Conservation (phyloP, 2,888 invertebrate species). For the Latrodectus hesperus region DNA sequence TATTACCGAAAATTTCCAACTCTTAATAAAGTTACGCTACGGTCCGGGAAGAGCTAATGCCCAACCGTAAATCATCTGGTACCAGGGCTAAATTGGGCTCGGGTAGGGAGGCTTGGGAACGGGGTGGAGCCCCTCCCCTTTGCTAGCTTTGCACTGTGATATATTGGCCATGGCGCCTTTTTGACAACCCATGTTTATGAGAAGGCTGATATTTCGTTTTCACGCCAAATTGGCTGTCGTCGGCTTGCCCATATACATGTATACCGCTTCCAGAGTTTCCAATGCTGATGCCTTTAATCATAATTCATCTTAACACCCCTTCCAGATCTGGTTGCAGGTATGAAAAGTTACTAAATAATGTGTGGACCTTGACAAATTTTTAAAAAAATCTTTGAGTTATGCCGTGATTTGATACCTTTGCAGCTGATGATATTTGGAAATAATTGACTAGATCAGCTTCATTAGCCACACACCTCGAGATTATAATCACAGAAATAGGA, state of each 20-base stretch:
- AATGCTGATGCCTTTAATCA: conserved; percentile 13
- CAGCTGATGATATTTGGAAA: too few species aligned
- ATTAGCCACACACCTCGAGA: too few species aligned
- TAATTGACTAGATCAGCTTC: too few species aligned
- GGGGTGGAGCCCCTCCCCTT: conserved; percentile 22
- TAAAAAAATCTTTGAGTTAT: too few species aligned
- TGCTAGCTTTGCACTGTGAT: conserved; percentile 28
- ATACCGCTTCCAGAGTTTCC: conserved; percentile 28
- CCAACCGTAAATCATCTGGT: conserved; percentile 41
- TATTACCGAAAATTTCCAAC: conserved; percentile 66
- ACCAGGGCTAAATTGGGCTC: conserved; percentile 19
- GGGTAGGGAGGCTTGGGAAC: not conserved
- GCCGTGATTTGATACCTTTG: too few species aligned
- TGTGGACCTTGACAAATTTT: too few species aligned
- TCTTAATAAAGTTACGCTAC: conserved; percentile 61
- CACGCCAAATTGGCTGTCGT: conserved; percentile 57
- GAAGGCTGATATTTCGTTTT: conserved; percentile 53
- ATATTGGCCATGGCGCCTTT: conserved; percentile 54
- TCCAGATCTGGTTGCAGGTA: conserved; percentile 13
- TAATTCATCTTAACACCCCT: conserved; percentile 4
- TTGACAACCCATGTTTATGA: conserved; percentile 62
- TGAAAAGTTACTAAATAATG: not conserved
- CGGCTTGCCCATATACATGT: conserved; percentile 17
- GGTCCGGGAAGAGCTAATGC: conserved; percentile 46
- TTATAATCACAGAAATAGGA: too few species aligned